These are phyloP conservation scores for Ylistrum balloti DNA, from an alignment of 1,140 invertebrate genomes.

Conservation along the genomic window DNA sequence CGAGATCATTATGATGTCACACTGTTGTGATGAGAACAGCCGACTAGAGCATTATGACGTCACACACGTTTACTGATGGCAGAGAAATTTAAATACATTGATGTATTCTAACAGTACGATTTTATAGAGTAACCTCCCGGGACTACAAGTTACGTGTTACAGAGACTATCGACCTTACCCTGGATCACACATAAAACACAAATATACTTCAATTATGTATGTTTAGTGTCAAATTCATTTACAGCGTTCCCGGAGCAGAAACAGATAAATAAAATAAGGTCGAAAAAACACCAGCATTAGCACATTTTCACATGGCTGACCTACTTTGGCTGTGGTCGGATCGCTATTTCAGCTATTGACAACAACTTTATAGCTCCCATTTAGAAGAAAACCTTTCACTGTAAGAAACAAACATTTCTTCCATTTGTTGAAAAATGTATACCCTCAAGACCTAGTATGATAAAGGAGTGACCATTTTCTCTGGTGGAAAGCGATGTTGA, in stretches of 20 bases:
- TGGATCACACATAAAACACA: background rate
- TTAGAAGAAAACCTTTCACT: background rate
- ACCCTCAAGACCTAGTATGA: background rate
- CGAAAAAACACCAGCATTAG: background rate
- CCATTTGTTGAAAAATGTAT: background rate
- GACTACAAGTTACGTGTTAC: background rate
- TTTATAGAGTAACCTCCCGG: background rate
- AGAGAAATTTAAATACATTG: no score
- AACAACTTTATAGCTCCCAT: background rate
- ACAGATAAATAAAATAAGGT: background rate
- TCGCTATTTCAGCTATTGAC: background rate
- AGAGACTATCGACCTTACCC: background rate
- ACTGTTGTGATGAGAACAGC: no score
- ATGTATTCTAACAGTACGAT: background rate
- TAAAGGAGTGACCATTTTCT: background rate
- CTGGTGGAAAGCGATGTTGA: background rate
- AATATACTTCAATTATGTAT: constrained; percentile 17
- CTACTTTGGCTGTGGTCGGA: background rate
- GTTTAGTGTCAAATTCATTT: background rate
- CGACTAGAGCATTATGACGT: no score
- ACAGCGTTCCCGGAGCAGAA: background rate
- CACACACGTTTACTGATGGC: no score
- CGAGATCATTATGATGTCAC: no score
- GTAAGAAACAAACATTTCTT: background rate
- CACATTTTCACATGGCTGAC: background rate